Base-by-base conservation (phyloP, 2,888 invertebrate species). In the Plagodis dolabraria region DNA sequence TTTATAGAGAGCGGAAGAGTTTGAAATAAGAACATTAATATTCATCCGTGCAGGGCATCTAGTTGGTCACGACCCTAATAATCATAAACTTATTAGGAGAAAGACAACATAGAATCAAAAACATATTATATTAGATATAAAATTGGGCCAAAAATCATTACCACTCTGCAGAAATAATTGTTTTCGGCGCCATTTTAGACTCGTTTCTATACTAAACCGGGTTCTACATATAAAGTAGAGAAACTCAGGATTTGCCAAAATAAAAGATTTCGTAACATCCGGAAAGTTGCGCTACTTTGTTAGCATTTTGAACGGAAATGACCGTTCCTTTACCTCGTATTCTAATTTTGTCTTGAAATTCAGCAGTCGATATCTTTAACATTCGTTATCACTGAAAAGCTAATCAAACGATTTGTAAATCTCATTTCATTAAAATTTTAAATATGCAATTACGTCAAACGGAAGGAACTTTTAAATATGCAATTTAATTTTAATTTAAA, bases 241-340 rank as follows among this genome's bases (percentile, higher is more conserved):
- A 22, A 22, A 22, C 22, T 22, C 22, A 22, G 22, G 22, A 22
- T 2, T 22, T 22, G 22, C 22, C 22, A 38, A 38, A 38, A 38
- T 38, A 38, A 38, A 38, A 38, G 7, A 9, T 38, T 38, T 38
- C 22, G 22, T 22, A 22, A 22, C 22, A 22, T 22, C 22, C 22
- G 22, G 22, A 22, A 22, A 22, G 22, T 22, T 22, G 22, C 4
- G 22, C 22, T 22, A 22, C 22, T 22, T 38, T 67, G 76, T 80
- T 79, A 73, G 69, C 71, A 70, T 76, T 71, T 79, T 75, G 81
- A 79, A 76, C 79, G 65, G 69, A 77, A 71, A 65, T 82, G 80
- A 72, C 81, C 80, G 83, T 82, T 83, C 75, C 68, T 80, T 82
- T 82, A 85, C 82, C 85, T 74, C 56, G 40, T 40, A 40, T 40